Percentiles rank a stretch among this genome's conserved stretches.
These are phyloP conservation scores for Stylophora pistillata DNA, from an alignment of 64 coral and sea anemone genomes.

Conservation along the genomic window DNA sequence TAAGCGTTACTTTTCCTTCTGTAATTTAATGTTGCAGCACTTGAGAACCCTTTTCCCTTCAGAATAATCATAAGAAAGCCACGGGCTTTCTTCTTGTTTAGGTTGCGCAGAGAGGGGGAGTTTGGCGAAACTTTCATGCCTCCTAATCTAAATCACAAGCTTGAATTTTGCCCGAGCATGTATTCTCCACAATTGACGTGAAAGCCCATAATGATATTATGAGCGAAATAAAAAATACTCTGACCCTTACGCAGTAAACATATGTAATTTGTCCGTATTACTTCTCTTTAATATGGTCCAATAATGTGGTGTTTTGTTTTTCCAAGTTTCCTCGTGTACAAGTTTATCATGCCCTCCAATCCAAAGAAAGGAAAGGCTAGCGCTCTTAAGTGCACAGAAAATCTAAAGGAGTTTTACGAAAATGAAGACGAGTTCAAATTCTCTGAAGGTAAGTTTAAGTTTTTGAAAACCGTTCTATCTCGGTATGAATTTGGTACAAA, in stretches of 20 bases:
- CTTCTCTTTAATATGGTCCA: background rate
- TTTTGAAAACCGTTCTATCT: background rate
- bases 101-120: too few species aligned
- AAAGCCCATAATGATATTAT: too few species aligned
- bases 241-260: background rate
- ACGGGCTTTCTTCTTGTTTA: too few species aligned
- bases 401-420: constrained; percentile 43
- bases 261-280: background rate
- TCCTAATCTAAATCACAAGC: too few species aligned
- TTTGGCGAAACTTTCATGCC: too few species aligned
- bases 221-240: too few species aligned
- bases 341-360: constrained; percentile 27
- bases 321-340: background rate
- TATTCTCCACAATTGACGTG: too few species aligned
- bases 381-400: background rate
- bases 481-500: background rate
- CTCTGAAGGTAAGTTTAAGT: constrained; percentile 2
- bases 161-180: too few species aligned
- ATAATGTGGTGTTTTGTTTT: background rate
- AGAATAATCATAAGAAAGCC: too few species aligned
- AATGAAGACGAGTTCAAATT: constrained; percentile 49
- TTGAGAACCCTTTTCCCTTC: too few species aligned
- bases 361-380: constrained; percentile 27
- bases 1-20: too few species aligned
- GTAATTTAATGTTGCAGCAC: too few species aligned